Conservation (phyloP, 2,888 invertebrate species). For the Athrips mouffetella region DNA sequence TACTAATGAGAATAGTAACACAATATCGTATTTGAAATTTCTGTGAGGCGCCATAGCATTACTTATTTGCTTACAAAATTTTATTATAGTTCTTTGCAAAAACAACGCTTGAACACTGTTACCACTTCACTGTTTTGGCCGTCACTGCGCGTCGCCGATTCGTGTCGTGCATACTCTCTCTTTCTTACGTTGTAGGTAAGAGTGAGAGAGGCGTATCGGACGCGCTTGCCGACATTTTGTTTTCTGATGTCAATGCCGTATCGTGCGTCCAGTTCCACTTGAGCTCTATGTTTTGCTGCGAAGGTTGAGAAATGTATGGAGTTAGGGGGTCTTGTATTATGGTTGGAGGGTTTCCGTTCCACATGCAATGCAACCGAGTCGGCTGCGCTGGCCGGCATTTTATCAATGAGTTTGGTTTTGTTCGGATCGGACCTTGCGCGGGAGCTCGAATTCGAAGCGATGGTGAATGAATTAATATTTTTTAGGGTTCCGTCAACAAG, state of each 20-base stretch:
- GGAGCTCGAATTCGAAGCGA: too few relatives aligned
- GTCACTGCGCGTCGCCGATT: conserved; percentile 49
- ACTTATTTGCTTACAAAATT: too few relatives aligned
- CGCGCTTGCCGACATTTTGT: conserved; percentile 55
- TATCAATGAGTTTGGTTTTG: too few relatives aligned
- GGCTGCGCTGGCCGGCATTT: too few relatives aligned
- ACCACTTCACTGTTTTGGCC: conserved; percentile 44
- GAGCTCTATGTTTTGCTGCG: conserved; percentile 24
- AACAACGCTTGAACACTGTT: conserved; percentile 35
- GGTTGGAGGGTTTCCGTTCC: conserved; percentile 1
- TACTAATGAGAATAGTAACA: conserved; percentile 47
- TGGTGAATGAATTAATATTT: too few relatives aligned
- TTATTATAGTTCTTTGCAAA: background rate
- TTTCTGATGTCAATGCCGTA: conserved; percentile 29
- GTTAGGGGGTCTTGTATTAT: background rate
- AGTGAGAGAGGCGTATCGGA: conserved; percentile 32
- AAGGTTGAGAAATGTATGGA: background rate
- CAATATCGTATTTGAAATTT: conserved; percentile 59
- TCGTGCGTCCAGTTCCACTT: conserved; percentile 28
- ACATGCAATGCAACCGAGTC: background rate
- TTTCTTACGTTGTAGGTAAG: conserved; percentile 21
- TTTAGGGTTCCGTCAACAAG: too few relatives aligned
- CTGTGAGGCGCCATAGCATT: conserved; percentile 42
- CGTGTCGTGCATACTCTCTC: conserved; percentile 42
- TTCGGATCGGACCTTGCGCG: too few relatives aligned